Base-by-base conservation (phyloP, 2,113 vertebrate genomes). In the Centropus unirufus region DNA sequence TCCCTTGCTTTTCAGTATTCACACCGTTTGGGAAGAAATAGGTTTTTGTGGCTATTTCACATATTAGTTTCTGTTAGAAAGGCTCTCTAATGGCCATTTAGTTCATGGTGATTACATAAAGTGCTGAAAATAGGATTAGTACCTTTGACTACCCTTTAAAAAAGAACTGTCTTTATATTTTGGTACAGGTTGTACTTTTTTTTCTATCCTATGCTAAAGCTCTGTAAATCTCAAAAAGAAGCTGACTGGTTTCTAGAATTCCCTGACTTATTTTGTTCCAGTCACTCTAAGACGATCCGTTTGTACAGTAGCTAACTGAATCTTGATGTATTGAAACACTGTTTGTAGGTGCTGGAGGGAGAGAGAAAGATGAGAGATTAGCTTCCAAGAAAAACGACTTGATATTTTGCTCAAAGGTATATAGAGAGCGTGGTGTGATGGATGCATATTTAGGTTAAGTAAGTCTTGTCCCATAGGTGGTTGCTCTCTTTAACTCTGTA, bases 101-200 rank as follows among this genome's bases (percentile, higher is more conserved):
- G n/a, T 78, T 86, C 40, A 40, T 76, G 61, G 62, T 78, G 87
- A 95, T 90, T 87, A 84, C 7, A 2, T 26, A 36, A 86, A 96
- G 73, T 77, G 89, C 44, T 72, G 69, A 91, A 96, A 97, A 95
- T 39, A 80, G 76, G 80, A 96, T 95, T 97, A 94, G 23, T 64
- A 73, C 20, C 68, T 95, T 86, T 90, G 64, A 88, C 61, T 88
- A 61, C 24, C 29, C 88, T 94, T 93, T 72, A 55, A 76, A 86
- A 90, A 44, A 61, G n/a, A 94, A 61, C 30, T 58, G 63, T 36
- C 49, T 36, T 83, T 8, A 29, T 49, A 26, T 81, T 82, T 92
- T 83, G 27, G 15, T 87, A 17, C 5, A 79, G n/a, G 10, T 11
- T 66, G 20, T 78, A 46, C 11, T 42, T 36, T 29, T 61, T 32